Percentiles rank a stretch among this genome's conserved stretches.
Conservation (phyloP, 2,113 vertebrate genomes). For the Upupa epops region DNA sequence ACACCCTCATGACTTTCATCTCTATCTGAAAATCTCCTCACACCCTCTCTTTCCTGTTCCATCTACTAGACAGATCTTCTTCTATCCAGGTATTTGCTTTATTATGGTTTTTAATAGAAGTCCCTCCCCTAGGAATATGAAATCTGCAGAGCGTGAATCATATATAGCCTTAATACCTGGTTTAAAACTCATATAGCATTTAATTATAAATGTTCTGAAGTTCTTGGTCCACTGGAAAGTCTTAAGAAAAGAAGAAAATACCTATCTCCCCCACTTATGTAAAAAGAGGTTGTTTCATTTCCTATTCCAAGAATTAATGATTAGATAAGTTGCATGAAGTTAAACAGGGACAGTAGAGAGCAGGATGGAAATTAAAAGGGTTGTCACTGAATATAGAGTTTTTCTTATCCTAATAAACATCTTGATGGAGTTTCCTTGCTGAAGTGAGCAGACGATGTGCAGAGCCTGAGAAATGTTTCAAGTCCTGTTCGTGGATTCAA, state of each 20-base stretch:
- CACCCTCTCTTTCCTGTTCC: conserved; percentile 25
- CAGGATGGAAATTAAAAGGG: not conserved
- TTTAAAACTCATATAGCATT: conserved; percentile 40
- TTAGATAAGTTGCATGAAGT: not conserved
- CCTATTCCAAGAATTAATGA: not conserved
- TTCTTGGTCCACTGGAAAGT: not conserved
- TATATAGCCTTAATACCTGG: not conserved
- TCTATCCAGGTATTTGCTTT: not conserved
- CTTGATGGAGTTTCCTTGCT: not conserved
- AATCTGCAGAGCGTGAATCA: conserved; percentile 5
- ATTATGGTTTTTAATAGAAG: conserved; percentile 33
- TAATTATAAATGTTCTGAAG: not conserved
- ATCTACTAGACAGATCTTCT: not conserved
- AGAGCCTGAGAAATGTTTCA: not conserved
- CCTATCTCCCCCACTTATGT: fast-evolving
- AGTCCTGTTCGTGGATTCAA: not conserved
- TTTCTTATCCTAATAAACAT: not conserved
- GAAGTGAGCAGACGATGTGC: not conserved
- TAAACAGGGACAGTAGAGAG: not conserved
- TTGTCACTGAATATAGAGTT: not conserved
- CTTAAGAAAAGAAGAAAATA: not conserved
- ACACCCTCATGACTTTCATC: conserved; percentile 61
- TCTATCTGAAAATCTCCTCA: conserved; percentile 54
- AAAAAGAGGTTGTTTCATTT: not conserved
- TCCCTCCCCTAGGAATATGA: not conserved